Evolutionary conservation across 2,797 vertebrate genomes (phyloP), one percentile per base, ranked within the genome.

Genomic region (Coilia nasus): DNA sequence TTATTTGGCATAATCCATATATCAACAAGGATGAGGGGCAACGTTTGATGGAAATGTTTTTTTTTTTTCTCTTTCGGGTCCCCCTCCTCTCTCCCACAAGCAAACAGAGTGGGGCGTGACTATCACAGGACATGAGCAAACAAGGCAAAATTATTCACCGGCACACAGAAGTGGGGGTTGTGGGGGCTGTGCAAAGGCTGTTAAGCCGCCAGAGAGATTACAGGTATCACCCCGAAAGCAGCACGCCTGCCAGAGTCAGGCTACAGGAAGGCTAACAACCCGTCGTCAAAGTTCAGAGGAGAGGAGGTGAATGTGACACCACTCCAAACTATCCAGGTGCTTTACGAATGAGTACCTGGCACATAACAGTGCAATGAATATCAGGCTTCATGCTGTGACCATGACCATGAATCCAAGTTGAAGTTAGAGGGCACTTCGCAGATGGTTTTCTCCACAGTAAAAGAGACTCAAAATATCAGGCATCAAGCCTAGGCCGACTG

Each of bases 1-100:
- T 90, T 82, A 90, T 92, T 92, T 88, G 88, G 83, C 89, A 80
- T 94, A 93, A 95, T 94, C 93, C 92, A 91, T 91, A 90, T 92
- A 93, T 93, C 91, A 94, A 93, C 93, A 94, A 0, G 91, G 91
- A 94, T 91, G 89, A 85, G 81, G 62, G 88, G 64, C 60, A 83
- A 84, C 83, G 60, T 87, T 82, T 56, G 88, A 82, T 87, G 87
- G 91, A 88, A 92, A n/a, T n/a, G n/a, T 90, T 91, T 85, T 90
- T 91, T 91, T 91, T 90, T 88, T 25, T 28, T 90, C 90, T 91
- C 91, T 90, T 88, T 25, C 12, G 9, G 14, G 50, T 1, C 14
- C n/a, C n/a, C 60, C n/a, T 35, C 67, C 67, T 15, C 28, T 35
- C 82, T 82, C 80, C 28, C 85, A 67, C 88, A 91, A 86, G 81